Evolutionary conservation across 2,888 invertebrate species (phyloP).

Genomic region (Crematogaster levior): DNA sequence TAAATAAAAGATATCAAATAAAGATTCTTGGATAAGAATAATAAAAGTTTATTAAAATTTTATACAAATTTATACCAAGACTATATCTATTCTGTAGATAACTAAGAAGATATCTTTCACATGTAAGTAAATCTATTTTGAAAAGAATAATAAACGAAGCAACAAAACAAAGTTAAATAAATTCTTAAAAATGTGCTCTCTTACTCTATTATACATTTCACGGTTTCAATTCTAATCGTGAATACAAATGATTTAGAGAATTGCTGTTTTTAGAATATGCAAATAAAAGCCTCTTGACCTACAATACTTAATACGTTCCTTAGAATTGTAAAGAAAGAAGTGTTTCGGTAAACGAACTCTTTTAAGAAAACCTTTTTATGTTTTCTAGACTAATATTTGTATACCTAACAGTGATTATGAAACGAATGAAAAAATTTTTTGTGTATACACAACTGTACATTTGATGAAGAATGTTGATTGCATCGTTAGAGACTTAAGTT

Average conservation of each 20-base stretch:
- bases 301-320: not conserved
- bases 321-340: constrained; percentile 6
- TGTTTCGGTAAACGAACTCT: not conserved
- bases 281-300: constrained; percentile 15
- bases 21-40: too few species aligned
- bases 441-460: not conserved
- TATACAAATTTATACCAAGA: too few species aligned
- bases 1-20: too few species aligned
- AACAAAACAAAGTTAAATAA: not conserved
- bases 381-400: constrained; percentile 7
- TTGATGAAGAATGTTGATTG: constrained; percentile 20
- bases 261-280: constrained; percentile 20
- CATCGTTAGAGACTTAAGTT: not conserved
- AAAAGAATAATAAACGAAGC: not conserved
- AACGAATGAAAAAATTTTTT: not conserved
- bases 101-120: not conserved
- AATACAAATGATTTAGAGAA: not conserved
- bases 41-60: not conserved
- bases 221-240: not conserved
- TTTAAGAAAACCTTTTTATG: not conserved
- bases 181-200: not conserved
- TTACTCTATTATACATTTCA: not conserved
- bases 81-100: too few species aligned
- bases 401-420: not conserved
- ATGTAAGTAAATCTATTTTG: not conserved